Conservation (phyloP, 2,113 vertebrate species). For the Shinisaurus crocodilurus region DNA sequence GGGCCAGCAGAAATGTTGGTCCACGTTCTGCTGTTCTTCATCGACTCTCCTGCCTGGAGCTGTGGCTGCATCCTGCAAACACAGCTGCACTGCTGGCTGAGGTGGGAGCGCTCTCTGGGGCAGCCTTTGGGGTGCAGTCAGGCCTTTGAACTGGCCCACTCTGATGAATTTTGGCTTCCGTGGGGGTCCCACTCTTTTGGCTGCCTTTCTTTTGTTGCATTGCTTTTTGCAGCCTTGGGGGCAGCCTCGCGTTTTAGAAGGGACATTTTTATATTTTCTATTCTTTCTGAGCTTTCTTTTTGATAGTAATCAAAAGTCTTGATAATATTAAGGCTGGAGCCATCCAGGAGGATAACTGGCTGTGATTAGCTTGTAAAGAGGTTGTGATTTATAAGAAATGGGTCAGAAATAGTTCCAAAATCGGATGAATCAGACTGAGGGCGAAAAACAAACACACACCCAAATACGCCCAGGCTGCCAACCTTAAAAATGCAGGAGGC, state of each 20-base stretch:
- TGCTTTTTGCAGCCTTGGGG: background rate
- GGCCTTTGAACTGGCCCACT: too few species aligned
- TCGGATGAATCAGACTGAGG: fast-evolving
- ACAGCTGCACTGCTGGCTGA: too few species aligned
- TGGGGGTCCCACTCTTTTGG: background rate
- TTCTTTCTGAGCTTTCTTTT: background rate
- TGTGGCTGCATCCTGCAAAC: too few species aligned
- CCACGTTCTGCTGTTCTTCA: too few species aligned
- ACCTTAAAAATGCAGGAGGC: background rate
- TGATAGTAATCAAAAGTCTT: background rate
- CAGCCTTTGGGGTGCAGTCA: too few species aligned
- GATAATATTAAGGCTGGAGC: fast-evolving
- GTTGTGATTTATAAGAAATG: background rate
- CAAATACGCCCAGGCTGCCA: background rate
- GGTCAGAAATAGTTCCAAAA: fast-evolving
- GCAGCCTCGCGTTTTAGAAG: background rate
- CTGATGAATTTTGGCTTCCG: too few species aligned
- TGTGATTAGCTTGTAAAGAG: fast-evolving
- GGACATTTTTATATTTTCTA: background rate
- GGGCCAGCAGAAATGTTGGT: too few species aligned
- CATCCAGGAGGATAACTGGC: background rate
- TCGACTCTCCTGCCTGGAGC: too few species aligned
- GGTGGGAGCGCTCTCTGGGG: too few species aligned
- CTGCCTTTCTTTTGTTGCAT: background rate
- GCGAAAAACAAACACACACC: background rate